Conservation (phyloP, 2,888 invertebrate genomes). For the Labia minor region DNA sequence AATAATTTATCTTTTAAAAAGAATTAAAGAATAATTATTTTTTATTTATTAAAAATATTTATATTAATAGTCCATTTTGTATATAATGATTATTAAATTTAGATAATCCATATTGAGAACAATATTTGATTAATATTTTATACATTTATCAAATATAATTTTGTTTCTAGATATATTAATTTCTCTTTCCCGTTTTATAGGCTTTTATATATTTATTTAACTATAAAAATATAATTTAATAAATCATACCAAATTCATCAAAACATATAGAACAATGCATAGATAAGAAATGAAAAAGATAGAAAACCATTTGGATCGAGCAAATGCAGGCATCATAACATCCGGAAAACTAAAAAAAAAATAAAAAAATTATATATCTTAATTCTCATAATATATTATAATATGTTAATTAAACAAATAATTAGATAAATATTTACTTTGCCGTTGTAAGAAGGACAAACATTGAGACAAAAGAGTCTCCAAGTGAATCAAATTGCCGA, state of each 20-base stretch:
- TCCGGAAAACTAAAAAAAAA: conserved; percentile 66
- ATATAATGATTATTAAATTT: too few relatives aligned
- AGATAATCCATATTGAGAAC: too few relatives aligned
- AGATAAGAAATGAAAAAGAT: conserved; percentile 78
- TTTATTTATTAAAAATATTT: too few relatives aligned
- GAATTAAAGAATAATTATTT: too few relatives aligned
- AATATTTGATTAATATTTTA: too few relatives aligned
- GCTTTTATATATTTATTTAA: too few relatives aligned
- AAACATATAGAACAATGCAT: conserved; percentile 69
- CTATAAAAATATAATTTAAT: too few relatives aligned
- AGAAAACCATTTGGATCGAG: conserved; percentile 68
- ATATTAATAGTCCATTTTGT: too few relatives aligned
- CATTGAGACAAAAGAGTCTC: conserved; percentile 76
- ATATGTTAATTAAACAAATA: background rate
- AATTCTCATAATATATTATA: background rate
- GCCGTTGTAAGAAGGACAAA: conserved; percentile 84
- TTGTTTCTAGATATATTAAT: too few relatives aligned
- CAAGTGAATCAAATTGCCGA: conserved; percentile 64
- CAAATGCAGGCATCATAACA: conserved; percentile 86
- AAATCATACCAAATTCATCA: conserved; percentile 82
- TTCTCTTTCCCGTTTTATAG: too few relatives aligned
- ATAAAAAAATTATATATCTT: background rate
- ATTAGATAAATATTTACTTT: conserved; percentile 53
- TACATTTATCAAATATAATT: too few relatives aligned
- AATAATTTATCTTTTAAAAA: too few relatives aligned